Conservation (phyloP, 2,113 vertebrate genomes). For the Notothenia rossii region DNA sequence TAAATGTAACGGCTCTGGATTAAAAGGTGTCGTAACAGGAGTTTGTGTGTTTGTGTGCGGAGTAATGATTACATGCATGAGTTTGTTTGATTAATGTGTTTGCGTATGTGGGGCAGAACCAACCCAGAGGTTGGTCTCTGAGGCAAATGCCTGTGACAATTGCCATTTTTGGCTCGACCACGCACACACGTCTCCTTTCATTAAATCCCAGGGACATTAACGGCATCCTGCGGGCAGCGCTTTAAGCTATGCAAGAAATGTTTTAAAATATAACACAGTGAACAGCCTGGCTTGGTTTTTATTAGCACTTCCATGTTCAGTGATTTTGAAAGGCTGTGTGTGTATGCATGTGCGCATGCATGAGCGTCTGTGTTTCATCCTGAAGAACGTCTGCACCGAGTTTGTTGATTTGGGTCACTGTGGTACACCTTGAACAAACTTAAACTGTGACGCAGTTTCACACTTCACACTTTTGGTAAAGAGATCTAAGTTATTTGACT, state of each 20-base stretch:
- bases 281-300: conserved; percentile 38
- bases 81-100: conserved; percentile 59
- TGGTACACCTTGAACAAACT: not conserved
- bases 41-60: not conserved
- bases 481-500: no score
- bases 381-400: not conserved
- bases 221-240: conserved; percentile 45
- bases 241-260: conserved; percentile 45
- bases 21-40: conserved; percentile 26
- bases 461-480: no score
- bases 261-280: conserved; percentile 54
- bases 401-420: conserved; percentile 14
- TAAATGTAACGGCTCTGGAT: conserved; percentile 9
- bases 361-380: conserved; percentile 11
- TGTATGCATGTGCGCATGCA: not conserved
- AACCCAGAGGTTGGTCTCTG: conserved; percentile 57
- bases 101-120: conserved; percentile 53
- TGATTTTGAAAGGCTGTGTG: conserved; percentile 3
- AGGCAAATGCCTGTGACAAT: conserved; percentile 68
- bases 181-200: conserved; percentile 59
- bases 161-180: conserved; percentile 51
- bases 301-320: conserved; percentile 34
- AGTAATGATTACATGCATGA: conserved; percentile 50
- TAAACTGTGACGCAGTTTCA: not conserved
- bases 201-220: conserved; percentile 65